Base-by-base conservation (phyloP, 2,797 vertebrate species). In the Poliocrania exsul region DNA sequence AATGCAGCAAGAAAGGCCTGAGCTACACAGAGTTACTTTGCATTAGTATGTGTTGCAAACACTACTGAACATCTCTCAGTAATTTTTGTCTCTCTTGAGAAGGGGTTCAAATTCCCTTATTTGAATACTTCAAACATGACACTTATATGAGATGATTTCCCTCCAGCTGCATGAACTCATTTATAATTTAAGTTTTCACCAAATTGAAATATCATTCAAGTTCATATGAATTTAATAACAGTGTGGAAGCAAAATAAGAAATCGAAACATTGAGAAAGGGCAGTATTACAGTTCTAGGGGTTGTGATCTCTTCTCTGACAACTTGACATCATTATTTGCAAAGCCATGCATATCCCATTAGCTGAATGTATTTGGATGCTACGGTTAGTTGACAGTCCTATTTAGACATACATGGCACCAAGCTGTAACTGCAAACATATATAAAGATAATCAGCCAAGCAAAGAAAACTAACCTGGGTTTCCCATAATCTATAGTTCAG, bases 151-250 rank as follows among this genome's bases (percentile, higher is more conserved):
- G 60, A 80, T 79, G 51, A 97, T 96, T 97, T 97, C 71, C 85
- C 86, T 91, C 86, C 81, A 73, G 79, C 84, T 79, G 18, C 38
- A 86, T 3, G 1, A 56, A 80, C 71, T 95, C 33, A 92, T 96
- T 92, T 88, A 95, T 95, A 96, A 96, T 95, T 91, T 92, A 96
- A 53, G 40, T 65, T 86, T 81, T 89, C 61, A 67, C 92, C 75
- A 93, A 95, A 97, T 56, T 88, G 95, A 95, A 96, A 84, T 87
- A 94, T 70, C 74, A 44, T 86, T 83, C 80, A 93, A 92, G 92
- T 86, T 96, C 71, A 90, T 95, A 87, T 1, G 14, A 96, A 94
- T 95, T 94, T 93, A 97, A 96, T 95, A 93, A 91, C 67, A 86
- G 35, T 49, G 21, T 77, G 74, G 57, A 74, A 72, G 44, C 60